Percentiles rank a stretch among this genome's conserved stretches.
Conservation (phyloP, 2,113 vertebrate genomes). For the Solea solea region DNA sequence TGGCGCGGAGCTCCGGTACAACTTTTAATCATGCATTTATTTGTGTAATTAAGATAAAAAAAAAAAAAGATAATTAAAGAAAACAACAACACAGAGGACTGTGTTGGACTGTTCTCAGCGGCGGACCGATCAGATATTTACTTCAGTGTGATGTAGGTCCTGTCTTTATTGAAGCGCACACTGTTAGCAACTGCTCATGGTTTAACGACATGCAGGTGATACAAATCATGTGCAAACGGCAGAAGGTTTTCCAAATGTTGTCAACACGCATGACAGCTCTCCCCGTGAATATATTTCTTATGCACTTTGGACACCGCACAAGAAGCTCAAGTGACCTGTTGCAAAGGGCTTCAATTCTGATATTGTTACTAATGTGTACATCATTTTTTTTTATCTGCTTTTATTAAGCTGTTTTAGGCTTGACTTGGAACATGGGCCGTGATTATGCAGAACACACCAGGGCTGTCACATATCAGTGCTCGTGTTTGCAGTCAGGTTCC, state of each 20-base stretch:
- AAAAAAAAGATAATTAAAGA: slow-evolving; percentile 17
- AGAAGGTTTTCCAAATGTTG: slow-evolving; percentile 69
- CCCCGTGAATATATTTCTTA: slow-evolving; percentile 60
- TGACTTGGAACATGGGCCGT: slow-evolving; percentile 4
- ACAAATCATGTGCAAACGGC: slow-evolving; percentile 68
- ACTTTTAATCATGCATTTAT: slow-evolving; percentile 79
- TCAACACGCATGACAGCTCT: slow-evolving; percentile 66
- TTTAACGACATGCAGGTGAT: slow-evolving; percentile 73
- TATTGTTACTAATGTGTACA: slow-evolving; percentile 28
- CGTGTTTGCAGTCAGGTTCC: slow-evolving; percentile 38
- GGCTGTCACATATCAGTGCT: slow-evolving; percentile 25
- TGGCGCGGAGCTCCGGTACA: slow-evolving; percentile 60
- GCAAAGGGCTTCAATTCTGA: slow-evolving; percentile 34
- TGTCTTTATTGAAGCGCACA: slow-evolving; percentile 55
- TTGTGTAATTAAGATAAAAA: slow-evolving; percentile 72
- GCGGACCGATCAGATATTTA: slow-evolving; percentile 60
- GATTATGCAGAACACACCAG: slow-evolving; percentile 15
- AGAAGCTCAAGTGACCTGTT: slow-evolving; percentile 58
- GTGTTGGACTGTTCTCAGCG: slow-evolving; percentile 56
- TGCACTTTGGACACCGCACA: slow-evolving; percentile 60
- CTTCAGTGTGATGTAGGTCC: slow-evolving; percentile 64
- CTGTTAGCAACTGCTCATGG: slow-evolving; percentile 42
- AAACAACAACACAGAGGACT: slow-evolving; percentile 17
- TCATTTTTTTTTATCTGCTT: slow-evolving; percentile 15
- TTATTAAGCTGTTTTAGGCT: slow-evolving; percentile 32